Percentiles rank a stretch among this genome's conserved stretches.
These are phyloP conservation scores for Argyresthia goedartella DNA, from an alignment of 2,888 invertebrate genomes.

Conservation along the genomic window DNA sequence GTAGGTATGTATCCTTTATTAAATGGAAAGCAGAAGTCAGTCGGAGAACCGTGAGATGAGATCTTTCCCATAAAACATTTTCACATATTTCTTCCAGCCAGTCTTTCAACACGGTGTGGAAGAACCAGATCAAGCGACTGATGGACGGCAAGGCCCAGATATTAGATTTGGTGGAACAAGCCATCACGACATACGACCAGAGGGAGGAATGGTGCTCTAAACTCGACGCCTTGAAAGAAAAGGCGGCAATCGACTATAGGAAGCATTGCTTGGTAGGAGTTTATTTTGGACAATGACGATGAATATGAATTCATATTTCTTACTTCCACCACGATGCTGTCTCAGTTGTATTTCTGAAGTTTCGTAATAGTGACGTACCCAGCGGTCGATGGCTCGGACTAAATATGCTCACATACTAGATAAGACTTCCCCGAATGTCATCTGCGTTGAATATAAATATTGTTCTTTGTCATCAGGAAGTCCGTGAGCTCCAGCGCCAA, in stretches of 20 bases:
- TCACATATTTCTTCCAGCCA: constrained; percentile 55
- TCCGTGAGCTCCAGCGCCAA: constrained; percentile 87
- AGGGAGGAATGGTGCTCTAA: constrained; percentile 86
- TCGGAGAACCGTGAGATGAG: no score
- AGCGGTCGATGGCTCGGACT: no score
- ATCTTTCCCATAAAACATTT: no score
- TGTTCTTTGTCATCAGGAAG: constrained; percentile 67
- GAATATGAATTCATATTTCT: no score
- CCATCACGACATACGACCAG: constrained; percentile 90
- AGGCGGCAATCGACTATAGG: constrained; percentile 64
- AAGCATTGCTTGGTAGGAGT: constrained; percentile 51
- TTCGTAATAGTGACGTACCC: no score
- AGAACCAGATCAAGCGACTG: constrained; percentile 80
- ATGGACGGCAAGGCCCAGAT: constrained; percentile 85
- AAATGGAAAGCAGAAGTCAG: no score
- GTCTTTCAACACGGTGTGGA: constrained; percentile 86
- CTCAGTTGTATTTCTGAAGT: no score
- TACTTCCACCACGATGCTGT: no score
- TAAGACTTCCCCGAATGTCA: no score
- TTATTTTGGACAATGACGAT: neutral
- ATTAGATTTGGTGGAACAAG: constrained; percentile 88
- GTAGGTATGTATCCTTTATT: no score
- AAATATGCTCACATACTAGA: no score
- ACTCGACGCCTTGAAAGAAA: constrained; percentile 82
- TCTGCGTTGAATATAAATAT: no score